Evolutionary conservation across 2,113 vertebrate species (phyloP).

Genomic region (Rhinogobius similis): DNA sequence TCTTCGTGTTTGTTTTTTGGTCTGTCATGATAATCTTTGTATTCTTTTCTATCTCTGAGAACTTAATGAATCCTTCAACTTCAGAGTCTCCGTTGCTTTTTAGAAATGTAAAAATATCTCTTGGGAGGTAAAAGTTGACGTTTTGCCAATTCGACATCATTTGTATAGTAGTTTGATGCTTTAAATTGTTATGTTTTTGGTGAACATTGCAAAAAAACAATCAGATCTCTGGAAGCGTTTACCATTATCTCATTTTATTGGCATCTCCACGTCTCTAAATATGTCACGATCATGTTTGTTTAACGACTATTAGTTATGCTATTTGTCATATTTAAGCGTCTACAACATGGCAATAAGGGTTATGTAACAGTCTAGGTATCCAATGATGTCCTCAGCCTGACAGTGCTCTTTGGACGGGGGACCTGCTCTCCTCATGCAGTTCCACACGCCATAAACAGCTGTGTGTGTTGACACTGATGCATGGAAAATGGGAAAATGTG

Average conservation of each 20-base stretch:
- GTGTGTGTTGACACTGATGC: background rate
- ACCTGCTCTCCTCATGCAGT: constrained; percentile 41
- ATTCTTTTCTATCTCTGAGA: background rate
- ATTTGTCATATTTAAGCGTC: constrained; percentile 22
- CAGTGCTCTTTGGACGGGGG: constrained; percentile 37
- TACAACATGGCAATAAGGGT: background rate
- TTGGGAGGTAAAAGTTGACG: no score
- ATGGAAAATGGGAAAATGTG: no score
- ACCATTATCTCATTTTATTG: constrained; percentile 16
- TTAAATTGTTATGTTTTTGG: constrained; percentile 6
- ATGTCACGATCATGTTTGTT: constrained; percentile 9
- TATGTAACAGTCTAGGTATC: constrained; percentile 15
- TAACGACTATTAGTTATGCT: constrained; percentile 16
- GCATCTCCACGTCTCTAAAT: constrained; percentile 14
- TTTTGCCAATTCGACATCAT: background rate
- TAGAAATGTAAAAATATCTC: no score
- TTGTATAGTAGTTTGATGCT: background rate
- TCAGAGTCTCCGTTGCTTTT: no score
- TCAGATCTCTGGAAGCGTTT: constrained; percentile 21
- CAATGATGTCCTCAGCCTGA: constrained; percentile 39
- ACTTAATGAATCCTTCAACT: constrained; percentile 17
- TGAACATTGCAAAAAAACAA: constrained; percentile 10
- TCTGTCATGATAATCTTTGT: background rate
- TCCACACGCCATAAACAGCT: constrained; percentile 30
- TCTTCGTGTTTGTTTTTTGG: constrained; percentile 8